Evolutionary conservation across 2,797 vertebrate species (phyloP), one percentile per base, ranked within the genome.

Genomic region (Bryconaethiops microstoma): DNA sequence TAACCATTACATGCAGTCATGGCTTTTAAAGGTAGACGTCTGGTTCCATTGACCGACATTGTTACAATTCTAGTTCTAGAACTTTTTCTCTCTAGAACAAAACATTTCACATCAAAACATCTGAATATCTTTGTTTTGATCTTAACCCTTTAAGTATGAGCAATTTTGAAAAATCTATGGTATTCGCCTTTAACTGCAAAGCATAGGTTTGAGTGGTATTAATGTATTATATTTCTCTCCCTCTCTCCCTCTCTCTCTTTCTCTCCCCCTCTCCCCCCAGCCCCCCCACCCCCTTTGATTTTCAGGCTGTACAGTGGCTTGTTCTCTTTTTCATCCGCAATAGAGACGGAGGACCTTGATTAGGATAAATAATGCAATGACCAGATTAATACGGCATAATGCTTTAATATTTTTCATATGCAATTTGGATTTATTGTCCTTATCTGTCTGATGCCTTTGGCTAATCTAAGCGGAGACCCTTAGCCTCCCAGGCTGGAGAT

Each of bases 371-470:
- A 95, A 95, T 93, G 93, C 94, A 95, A 95, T 94, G 94, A 94
- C 92, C 93, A 94, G 94, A 95, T 96, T 96, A 96, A 95, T 96
- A 94, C 93, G 94, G 92, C 94, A 93, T 95, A 95, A 96, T 96
- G 94, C 95, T 96, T 95, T 96, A 96, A 96, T 95, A 94, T 94
- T 95, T 95, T 96, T 96, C 95, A 95, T 95, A 94, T 95, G 93
- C 95, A 95, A 95, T 95, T 96, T 95, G 95, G 95, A 95, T 95
- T 94, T 94, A 94, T 88, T 92, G 93, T 94, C 94, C 93, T 95
- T 95, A 96, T 96, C 95, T 94, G 94, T 92, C 92, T 95, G 93
- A 94, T 94, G 95, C 79, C 86, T 93, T 92, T 94, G 92, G 94
- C 93, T 95, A 95, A 95, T 96, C 95, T 94, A 93, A 65, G 82